Base-by-base conservation (phyloP, 2,797 vertebrate genomes). In the Phoeniculus purpureus region DNA sequence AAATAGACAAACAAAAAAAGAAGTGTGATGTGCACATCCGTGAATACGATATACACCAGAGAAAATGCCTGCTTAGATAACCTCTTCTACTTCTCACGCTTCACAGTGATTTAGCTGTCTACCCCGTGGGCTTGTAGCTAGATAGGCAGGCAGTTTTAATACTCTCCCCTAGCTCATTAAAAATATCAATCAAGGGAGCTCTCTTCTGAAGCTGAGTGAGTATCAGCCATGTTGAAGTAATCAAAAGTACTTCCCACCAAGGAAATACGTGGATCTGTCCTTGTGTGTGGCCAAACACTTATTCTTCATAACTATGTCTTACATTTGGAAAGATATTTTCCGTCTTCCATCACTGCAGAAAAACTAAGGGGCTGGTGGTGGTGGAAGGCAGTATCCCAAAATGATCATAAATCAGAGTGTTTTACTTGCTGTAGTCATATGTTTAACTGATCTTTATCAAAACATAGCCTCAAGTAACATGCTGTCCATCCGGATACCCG, bases 111-210 rank as follows among this genome's bases (percentile, higher is more conserved):
- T 83, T 67, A 92, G 80, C 32, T 74, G 20, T 78, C 60, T 56
- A 25, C 77, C 74, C 85, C 32, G 25, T 80, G 60, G 67, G 71
- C 73, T 70, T 14, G 3, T n/a, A 89, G 73, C 66, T 67, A 93
- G 79, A 52, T 32, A 93, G 72, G 29, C 45, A 70, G 19, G 48
- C 58, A 89, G 52, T 60, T 87, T 81, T 51, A 92, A 89, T 55
- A 72, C 60, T 85, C 70, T 82, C 37, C 67, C 27, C 22, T 50
- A 66, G 70, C 67, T 92, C 85, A 92, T 85, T 91, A 87, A 94
- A 83, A 94, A 26, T 59, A 89, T 40, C 81, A 79, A 2, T 88
- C 27, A 2, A 20, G 14, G 52, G 60, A 76, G 43, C 62, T 78
- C 23, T 54, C 62, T 66, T 85, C 74, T 61, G 31, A 91, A 76